Percentiles rank a stretch among this genome's conserved stretches.
Conservation (phyloP, 2,797 vertebrate genomes). For the Esox masquinongy region DNA sequence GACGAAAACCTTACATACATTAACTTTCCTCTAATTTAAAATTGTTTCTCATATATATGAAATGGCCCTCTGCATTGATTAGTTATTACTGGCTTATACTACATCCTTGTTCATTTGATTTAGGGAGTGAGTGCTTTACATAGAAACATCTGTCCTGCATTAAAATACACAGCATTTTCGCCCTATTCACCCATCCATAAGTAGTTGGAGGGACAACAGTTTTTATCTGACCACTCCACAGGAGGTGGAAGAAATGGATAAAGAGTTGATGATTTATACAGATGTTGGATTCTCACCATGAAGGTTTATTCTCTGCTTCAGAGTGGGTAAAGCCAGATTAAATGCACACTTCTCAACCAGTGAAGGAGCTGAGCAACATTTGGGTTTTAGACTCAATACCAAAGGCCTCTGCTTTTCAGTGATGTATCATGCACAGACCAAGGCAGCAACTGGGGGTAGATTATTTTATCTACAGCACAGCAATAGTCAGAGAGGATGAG, state of each 20-base stretch:
- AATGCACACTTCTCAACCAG: not conserved
- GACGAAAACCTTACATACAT: too few relatives aligned
- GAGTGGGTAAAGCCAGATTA: not conserved
- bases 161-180: not conserved
- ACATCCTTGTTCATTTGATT: too few relatives aligned
- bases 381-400: constrained; percentile 45
- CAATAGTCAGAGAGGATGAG: constrained; percentile 58
- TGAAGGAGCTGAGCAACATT: constrained; percentile 17
- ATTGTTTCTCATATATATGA: too few relatives aligned
- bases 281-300: not conserved
- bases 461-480: constrained; percentile 61
- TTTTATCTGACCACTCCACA: not conserved
- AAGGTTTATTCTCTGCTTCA: not conserved
- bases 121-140: too few relatives aligned
- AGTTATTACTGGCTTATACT: too few relatives aligned
- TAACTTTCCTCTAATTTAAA: too few relatives aligned
- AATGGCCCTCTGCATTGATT: too few relatives aligned
- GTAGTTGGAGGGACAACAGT: not conserved
- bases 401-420: constrained; percentile 62
- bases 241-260: not conserved
- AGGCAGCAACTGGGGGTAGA: constrained; percentile 54
- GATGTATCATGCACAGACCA: constrained; percentile 59
- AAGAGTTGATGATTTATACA: not conserved
- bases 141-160: too few relatives aligned
- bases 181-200: not conserved